These are phyloP conservation scores for Epinephelus malabaricus DNA, from an alignment of 2,797 vertebrate species.

Conservation along the genomic window DNA sequence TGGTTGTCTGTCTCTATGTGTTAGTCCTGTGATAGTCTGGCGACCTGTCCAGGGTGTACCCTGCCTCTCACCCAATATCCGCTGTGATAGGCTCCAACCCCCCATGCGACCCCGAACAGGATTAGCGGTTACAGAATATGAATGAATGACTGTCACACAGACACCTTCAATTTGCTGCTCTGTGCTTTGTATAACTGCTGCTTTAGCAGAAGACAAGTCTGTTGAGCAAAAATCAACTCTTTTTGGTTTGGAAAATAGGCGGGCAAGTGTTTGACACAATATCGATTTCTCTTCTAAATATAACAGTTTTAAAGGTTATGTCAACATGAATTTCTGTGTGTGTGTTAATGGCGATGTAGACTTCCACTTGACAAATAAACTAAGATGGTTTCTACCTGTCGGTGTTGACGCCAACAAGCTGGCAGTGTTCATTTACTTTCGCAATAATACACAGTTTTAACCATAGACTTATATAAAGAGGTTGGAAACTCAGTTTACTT, in stretches of 20 bases:
- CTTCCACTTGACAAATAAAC: neutral
- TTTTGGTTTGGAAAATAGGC: neutral
- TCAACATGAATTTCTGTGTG: neutral
- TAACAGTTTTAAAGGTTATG: neutral
- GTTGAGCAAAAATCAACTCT: neutral
- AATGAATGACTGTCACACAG: neutral
- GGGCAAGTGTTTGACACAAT: neutral
- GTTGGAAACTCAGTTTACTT: neutral
- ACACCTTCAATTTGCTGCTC: neutral
- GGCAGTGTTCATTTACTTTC: constrained; percentile 1
- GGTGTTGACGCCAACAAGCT: neutral
- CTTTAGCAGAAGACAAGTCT: neutral
- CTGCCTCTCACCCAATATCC: no score
- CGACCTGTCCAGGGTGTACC: no score
- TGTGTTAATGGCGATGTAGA: neutral
- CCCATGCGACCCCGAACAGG: no score
- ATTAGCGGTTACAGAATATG: no score
- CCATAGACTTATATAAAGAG: neutral
- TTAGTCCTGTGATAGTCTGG: no score
- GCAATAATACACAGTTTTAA: neutral
- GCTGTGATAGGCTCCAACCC: no score
- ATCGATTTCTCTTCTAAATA: neutral
- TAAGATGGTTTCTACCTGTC: neutral
- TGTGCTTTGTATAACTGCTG: neutral
- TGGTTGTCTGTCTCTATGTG: no score